Evolutionary conservation across 2,797 vertebrate species (phyloP), one percentile per base, ranked within the genome.

Genomic region (Gymnoscopelus braueri): DNA sequence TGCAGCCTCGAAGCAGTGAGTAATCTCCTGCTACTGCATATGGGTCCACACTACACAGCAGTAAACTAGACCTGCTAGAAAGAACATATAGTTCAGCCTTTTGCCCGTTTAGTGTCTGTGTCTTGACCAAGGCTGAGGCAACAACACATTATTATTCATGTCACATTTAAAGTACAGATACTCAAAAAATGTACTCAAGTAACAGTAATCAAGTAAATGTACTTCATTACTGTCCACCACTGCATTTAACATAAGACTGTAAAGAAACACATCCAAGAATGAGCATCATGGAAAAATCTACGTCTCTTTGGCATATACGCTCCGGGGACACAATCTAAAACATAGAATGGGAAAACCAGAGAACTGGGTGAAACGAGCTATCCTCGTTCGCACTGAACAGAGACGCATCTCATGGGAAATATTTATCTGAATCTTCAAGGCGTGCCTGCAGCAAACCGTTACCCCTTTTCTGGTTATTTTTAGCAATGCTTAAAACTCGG

Each of bases 401-500:
- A 75, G 53, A 50, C 24, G 0, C 49, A 23, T 63, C 62, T 19
- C 55, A 56, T 29, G 60, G 72, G 59, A 72, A 80, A 82, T 68
- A 59, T 76, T 77, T 52, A 71, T n/a, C 51, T 24, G 63, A 29
- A 19, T 75, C 78, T 78, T 55, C 4, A 1, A 77, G 69, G 49
- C 54, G 49, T 1, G 67, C 53, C 65, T 29, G 44, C n/a, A 79
- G 68, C 64, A 56, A 62, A 79, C 65, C 52, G 61, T 69, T 29
- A 53, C 32, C 56, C 57, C 58, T 63, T 68, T 65, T 53, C 10
- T 9, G 51, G 48, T 39, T 81, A 80, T 74, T 76, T 69, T 64
- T 70, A 77, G 74, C 67, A 63, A 70, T 69, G 48, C 57, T 55
- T 19, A 53, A 74, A 82, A 83, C 60, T 65, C 76, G 69, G 63